phyloP scores from a whole-genome alignment of 2,797 vertebrate genomes.

The Cyclura pinguis region DNA sequence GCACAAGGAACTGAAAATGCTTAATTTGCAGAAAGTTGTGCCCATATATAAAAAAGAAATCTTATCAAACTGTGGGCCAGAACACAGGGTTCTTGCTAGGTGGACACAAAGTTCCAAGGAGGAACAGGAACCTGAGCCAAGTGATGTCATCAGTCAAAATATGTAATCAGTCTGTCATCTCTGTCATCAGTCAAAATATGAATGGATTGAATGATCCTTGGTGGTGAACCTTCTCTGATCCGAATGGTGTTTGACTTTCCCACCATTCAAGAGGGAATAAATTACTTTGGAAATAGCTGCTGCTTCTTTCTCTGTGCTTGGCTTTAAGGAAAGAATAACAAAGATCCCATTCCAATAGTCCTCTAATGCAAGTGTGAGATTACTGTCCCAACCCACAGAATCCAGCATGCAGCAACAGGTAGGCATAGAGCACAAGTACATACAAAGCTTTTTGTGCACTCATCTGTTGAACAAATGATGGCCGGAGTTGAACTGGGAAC shows the following conservation, averaged over 20 bases:
- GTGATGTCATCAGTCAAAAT: neutral
- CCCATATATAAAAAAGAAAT: neutral
- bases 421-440: neutral
- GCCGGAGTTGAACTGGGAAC: neutral
- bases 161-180: neutral
- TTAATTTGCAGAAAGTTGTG: neutral
- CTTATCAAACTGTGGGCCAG: neutral
- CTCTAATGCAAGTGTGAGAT: neutral
- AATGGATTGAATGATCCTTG: too few species aligned
- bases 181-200: neutral
- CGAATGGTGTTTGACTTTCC: neutral
- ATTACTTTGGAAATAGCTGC: neutral
- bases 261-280: neutral
- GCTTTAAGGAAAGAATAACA: neutral
- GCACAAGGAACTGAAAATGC: neutral
- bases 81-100: neutral
- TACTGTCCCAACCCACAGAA: neutral
- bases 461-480: neutral
- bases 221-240: neutral
- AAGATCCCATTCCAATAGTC: neutral
- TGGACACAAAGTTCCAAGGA: too few species aligned
- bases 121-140: neutral
- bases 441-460: neutral
- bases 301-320: neutral
- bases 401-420: neutral